Evolutionary conservation across 2,113 vertebrate species (phyloP).

Genomic region (Poicephalus gulielmi): DNA sequence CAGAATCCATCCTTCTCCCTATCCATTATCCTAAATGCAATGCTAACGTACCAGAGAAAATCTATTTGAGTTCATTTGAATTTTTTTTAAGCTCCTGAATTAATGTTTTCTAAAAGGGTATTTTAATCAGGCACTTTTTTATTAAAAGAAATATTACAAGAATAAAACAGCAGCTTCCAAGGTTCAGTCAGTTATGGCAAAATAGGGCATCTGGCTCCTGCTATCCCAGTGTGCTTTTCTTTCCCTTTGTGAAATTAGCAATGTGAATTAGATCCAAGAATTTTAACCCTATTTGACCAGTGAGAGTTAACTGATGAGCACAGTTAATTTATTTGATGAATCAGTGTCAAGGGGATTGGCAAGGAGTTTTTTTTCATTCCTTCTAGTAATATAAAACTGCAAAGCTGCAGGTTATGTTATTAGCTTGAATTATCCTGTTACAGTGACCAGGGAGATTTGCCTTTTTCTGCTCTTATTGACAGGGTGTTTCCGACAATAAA

Average conservation of each 20-base stretch:
- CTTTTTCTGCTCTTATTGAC: not conserved
- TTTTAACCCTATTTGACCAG: conserved; percentile 57
- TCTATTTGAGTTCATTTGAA: conserved; percentile 76
- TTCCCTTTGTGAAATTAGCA: conserved; percentile 26
- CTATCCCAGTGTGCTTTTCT: not conserved
- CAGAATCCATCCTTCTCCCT: conserved; percentile 64
- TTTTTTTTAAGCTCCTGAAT: conserved; percentile 69
- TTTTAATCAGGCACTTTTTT: conserved; percentile 71
- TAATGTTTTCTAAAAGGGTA: conserved; percentile 76
- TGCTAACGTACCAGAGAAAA: conserved; percentile 74
- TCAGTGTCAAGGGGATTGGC: not conserved
- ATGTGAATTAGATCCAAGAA: conserved; percentile 48
- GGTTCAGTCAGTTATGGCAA: conserved; percentile 35
- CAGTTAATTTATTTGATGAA: conserved; percentile 62
- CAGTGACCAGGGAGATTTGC: not conserved
- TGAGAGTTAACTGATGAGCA: conserved; percentile 60
- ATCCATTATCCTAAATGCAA: conserved; percentile 77
- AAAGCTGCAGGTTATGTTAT: not conserved
- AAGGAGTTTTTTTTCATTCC: not conserved
- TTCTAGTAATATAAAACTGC: conserved; percentile 20
- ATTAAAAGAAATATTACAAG: conserved; percentile 57
- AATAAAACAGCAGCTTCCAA: conserved; percentile 27
- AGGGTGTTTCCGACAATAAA: not conserved
- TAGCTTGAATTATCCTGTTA: not conserved
- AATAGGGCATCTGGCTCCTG: not conserved